Percentiles rank a stretch among this genome's conserved stretches.
These are phyloP conservation scores for Drosophila paramelanica DNA, from an alignment of 2,888 invertebrate species.

Conservation along the genomic window DNA sequence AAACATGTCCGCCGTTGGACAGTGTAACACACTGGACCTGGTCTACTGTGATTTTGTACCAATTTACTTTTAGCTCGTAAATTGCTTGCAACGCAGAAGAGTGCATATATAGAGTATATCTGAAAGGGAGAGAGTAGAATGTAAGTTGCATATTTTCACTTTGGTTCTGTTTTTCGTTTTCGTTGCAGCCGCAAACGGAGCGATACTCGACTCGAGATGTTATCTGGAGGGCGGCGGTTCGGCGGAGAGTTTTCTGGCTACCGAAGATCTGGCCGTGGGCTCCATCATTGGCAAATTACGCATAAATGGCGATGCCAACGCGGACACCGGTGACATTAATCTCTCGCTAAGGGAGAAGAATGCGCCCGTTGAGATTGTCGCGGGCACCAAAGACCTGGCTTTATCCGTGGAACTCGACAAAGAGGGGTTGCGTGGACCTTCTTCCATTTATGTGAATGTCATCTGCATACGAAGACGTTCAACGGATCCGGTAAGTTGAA, in stretches of 20 bases:
- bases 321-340: conserved; percentile 90
- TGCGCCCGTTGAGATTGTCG: conserved; percentile 91
- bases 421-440: conserved; percentile 92
- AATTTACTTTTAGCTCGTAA: conserved; percentile 57
- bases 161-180: conserved; percentile 38
- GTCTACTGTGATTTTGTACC: conserved; percentile 37
- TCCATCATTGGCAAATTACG: conserved; percentile 91
- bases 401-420: conserved; percentile 92
- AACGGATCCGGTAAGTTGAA: conserved; percentile 89
- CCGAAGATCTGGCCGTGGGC: conserved; percentile 93
- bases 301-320: conserved; percentile 92
- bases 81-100: conserved; percentile 24
- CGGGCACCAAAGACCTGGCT: conserved; percentile 92
- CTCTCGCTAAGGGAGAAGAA: conserved; percentile 92
- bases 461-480: conserved; percentile 93
- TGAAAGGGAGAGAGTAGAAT: conserved; percentile 48
- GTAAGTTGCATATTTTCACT: conserved; percentile 39
- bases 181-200: conserved; percentile 86
- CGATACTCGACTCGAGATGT: conserved; percentile 92
- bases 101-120: conserved; percentile 26
- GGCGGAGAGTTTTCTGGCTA: conserved; percentile 95
- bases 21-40: conserved; percentile 41
- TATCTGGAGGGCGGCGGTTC: conserved; percentile 96
- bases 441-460: conserved; percentile 93
- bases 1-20: conserved; percentile 64